These are phyloP conservation scores for Ispidina lecontei DNA, from an alignment of 2,797 vertebrate species.

Conservation along the genomic window DNA sequence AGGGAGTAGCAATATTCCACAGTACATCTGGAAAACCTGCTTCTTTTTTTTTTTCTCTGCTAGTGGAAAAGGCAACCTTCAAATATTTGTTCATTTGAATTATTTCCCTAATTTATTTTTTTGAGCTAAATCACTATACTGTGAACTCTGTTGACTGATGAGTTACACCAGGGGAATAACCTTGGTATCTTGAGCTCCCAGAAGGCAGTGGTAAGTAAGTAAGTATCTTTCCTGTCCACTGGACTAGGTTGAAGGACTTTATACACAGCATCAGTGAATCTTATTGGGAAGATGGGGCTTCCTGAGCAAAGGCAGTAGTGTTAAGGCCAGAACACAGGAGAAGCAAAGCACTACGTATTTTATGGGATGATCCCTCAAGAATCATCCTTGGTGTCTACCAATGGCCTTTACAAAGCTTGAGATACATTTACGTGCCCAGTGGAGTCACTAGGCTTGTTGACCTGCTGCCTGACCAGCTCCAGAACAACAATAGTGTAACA, in stretches of 20 bases:
- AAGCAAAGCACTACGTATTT: neutral
- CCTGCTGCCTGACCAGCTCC: neutral
- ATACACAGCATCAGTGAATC: neutral
- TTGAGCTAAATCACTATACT: neutral
- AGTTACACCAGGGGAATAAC: neutral
- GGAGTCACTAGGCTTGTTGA: neutral
- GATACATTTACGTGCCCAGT: accelerated
- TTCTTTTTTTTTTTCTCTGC: neutral
- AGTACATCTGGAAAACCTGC: neutral
- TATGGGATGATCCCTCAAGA: neutral
- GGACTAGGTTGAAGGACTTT: neutral
- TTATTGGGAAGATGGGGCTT: neutral
- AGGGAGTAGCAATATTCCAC: neutral
- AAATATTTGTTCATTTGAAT: neutral
- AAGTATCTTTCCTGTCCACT: neutral
- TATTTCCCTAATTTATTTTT: slow-evolving; percentile 22
- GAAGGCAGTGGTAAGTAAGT: neutral
- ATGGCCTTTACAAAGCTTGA: neutral
- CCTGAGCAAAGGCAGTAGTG: neutral
- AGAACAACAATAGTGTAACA: neutral
- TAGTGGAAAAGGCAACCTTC: neutral
- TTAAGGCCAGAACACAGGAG: neutral
- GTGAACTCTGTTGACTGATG: neutral
- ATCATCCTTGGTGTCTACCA: neutral
- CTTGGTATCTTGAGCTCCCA: neutral